Evolutionary conservation across 1,140 invertebrate species (phyloP), one percentile per base, ranked within the genome.

Genomic region (Drosophila arawakana): DNA sequence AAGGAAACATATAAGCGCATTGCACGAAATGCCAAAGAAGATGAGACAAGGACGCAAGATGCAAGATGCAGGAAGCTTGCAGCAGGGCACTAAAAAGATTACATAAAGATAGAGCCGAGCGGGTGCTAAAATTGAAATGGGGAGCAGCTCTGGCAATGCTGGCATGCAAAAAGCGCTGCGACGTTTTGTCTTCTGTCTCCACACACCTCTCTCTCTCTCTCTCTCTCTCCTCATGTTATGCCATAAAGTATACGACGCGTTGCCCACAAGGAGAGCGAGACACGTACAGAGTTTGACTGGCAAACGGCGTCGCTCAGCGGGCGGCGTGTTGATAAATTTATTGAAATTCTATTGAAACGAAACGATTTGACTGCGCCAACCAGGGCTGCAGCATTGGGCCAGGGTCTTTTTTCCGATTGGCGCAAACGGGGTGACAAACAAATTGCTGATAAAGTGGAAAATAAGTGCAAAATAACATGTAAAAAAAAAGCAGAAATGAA

Each of bases 261-360:
- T 81, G 73, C 60, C 73, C 61, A 41, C 3, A 41, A 73, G 54
- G 43, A 63, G 58, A 47, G 59, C 61, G 47, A 39, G 21, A 30
- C 13, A 21, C 3, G 55, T 44, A 5, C 9, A 54, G 43, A 73
- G 47, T 55, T 63, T 71, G 65, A 57, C 50, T 60, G 55, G 67
- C 67, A 60, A 30, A 47, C 57, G 21, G 13, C 46, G 58, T 30
- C 57, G 47, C 57, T 63, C 50, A 77, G 78, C 63, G 50, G 62
- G 72, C 67, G 74, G 79, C 80, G 76, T 75, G 78, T 88, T 88
- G 85, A 88, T 89, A 84, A 89, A 88, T 88, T 89, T 88, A 89
- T 88, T 88, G 84, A 89, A 88, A 88, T 88, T 88, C 80, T 88
- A 88, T 88, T 88, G 84, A 88, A 88, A 84, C 80, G 84, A 88